Evolutionary conservation across 2,113 vertebrate species (phyloP).

Genomic region (Platycercus adscitus): DNA sequence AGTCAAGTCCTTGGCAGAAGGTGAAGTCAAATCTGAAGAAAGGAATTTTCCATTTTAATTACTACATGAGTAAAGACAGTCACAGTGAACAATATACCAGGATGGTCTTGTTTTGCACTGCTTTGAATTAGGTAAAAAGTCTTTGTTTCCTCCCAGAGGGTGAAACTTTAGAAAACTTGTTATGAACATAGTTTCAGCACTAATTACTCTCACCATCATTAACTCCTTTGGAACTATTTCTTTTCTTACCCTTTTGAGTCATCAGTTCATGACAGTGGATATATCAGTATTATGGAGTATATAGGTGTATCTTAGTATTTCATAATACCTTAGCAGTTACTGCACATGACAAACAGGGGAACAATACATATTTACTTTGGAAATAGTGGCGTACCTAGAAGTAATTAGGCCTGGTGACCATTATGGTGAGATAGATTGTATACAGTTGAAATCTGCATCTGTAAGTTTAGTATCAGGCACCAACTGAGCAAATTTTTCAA

Average conservation of each 20-base stretch:
- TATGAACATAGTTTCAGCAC: constrained; percentile 1
- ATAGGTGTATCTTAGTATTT: background rate
- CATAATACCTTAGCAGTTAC: background rate
- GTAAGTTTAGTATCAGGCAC: background rate
- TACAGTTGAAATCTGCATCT: background rate
- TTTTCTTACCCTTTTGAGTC: background rate
- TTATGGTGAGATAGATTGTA: background rate
- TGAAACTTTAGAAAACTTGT: background rate
- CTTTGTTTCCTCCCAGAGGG: background rate
- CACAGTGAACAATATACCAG: background rate
- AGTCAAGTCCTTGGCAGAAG: background rate
- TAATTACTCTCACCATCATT: background rate
- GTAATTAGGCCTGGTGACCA: background rate
- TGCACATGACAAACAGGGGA: background rate
- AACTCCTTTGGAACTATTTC: background rate
- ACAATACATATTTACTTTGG: background rate
- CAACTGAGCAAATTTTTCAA: background rate
- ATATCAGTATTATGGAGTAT: background rate
- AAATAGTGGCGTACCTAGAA: background rate
- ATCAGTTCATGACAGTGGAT: background rate
- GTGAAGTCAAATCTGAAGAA: background rate
- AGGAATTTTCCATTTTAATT: background rate
- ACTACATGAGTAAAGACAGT: background rate
- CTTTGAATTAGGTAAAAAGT: background rate
- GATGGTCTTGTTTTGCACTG: background rate